A percentile compares a stretch with the other conserved stretches of the same genome.
These are phyloP conservation scores for Elegia similella DNA, from an alignment of 2,888 invertebrate genomes.

Conservation along the genomic window DNA sequence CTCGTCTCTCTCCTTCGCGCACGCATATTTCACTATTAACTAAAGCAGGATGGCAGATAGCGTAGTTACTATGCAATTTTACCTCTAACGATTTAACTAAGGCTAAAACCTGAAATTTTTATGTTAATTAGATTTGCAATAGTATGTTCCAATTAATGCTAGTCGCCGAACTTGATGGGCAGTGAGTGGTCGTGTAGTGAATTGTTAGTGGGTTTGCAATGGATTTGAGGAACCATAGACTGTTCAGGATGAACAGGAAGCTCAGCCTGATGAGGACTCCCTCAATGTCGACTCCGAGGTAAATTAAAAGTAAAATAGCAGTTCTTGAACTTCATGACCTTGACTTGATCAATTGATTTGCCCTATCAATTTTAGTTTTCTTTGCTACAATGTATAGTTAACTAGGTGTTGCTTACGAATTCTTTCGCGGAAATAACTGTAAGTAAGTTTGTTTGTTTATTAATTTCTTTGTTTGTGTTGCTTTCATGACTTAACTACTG, in stretches of 20 bases:
- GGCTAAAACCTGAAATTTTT: conserved; percentile 77
- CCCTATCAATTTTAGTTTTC: not conserved
- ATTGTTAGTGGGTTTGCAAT: conserved; percentile 48
- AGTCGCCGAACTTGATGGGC: conserved; percentile 59
- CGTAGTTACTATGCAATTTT: conserved; percentile 54
- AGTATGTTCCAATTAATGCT: conserved; percentile 67
- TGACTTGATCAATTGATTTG: not conserved
- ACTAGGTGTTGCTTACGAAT: too few species aligned
- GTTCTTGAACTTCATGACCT: not conserved
- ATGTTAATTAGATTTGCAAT: conserved; percentile 75
- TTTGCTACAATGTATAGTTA: too few species aligned
- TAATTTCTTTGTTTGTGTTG: too few species aligned
- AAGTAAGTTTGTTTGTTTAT: too few species aligned
- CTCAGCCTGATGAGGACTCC: conserved; percentile 57
- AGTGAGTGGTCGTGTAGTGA: conserved; percentile 65
- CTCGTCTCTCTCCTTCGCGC: conserved; percentile 46
- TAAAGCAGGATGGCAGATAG: conserved; percentile 53
- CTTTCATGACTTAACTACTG: too few species aligned
- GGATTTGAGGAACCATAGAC: conserved; percentile 65
- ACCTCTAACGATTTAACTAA: conserved; percentile 63
- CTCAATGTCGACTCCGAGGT: conserved; percentile 73
- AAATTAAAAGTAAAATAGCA: too few species aligned
- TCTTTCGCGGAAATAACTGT: too few species aligned
- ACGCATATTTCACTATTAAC: conserved; percentile 38
- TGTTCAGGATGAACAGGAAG: conserved; percentile 56